Evolutionary conservation across 1,140 invertebrate genomes (phyloP), one percentile per base, ranked within the genome.

Genomic region (Pseudomyrmex sp.): DNA sequence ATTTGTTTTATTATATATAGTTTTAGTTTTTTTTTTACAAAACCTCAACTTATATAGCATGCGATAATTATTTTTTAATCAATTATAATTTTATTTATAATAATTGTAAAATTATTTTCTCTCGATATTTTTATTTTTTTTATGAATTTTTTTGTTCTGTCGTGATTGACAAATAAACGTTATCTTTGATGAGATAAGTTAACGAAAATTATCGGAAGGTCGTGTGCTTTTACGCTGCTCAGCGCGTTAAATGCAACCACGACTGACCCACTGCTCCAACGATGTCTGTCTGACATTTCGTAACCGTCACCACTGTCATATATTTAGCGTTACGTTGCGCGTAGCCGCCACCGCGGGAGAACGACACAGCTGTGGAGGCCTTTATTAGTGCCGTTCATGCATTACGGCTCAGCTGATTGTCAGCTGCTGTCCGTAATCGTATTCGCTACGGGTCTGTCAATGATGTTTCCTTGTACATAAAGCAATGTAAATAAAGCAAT

Each of bases 281-380:
- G 56, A 58, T 68, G n/a, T 87, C 80, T 62, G 59, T 80, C 65
- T 90, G 87, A 90, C 89, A 90, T 90, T 90, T 90, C 89, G 89
- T 90, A 90, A 90, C 58, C 18, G 79, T 76, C 87, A 66, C 50
- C 75, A 50, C 59, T 10, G 9, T 62, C 74, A 75, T 90, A 90
- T 90, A 89, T 90, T 89, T 90, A 90, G 88, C 73, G 65, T 70
- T 72, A 65, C 77, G 75, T 76, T 65, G 66, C 68, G 52, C 44
- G 80, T 50, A 54, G 1, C 18, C 18, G 50, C 61, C 46, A 52
- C 23, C 5, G 52, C 44, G 20, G n/a, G 72, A 61, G 61, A 76
- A 54, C 74, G 48, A 10, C 52, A 58, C 15, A 52, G 84, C 59
- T 74, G n/a, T 20, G 13, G 18, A 52, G 23, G 65, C 72, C 62